phyloP scores from a whole-genome alignment of 2,113 vertebrate species.

The Tragelaphus imberbis region DNA sequence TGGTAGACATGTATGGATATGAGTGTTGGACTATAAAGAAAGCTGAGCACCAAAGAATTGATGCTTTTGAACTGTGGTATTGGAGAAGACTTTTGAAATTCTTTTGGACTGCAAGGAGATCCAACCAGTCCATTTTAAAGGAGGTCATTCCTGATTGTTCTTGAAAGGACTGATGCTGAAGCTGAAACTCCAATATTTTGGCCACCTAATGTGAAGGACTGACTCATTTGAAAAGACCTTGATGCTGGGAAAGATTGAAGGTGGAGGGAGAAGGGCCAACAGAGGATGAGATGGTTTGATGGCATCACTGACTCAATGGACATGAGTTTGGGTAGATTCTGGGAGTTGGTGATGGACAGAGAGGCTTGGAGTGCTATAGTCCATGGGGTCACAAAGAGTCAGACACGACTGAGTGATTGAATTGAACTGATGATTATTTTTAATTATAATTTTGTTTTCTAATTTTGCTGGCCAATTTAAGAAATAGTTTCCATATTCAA shows the following conservation, averaged over 20 bases:
- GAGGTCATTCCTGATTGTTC: neutral
- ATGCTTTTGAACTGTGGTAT: neutral
- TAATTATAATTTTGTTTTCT: neutral
- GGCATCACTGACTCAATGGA: neutral
- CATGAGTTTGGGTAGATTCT: neutral
- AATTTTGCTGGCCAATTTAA: neutral
- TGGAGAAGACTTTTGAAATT: neutral
- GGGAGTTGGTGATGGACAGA: neutral
- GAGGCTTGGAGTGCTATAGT: accelerated
- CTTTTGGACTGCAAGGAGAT: neutral
- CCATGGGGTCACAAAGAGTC: neutral
- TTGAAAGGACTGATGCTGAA: neutral
- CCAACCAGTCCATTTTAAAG: neutral
- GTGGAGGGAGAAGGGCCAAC: accelerated
- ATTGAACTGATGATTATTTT: neutral
- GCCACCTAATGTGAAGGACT: neutral
- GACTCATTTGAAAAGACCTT: neutral
- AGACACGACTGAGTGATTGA: accelerated
- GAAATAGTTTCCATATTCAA: neutral
- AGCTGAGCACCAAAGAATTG: neutral
- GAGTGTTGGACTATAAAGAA: neutral
- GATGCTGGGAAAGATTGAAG: neutral
- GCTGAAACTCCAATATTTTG: neutral
- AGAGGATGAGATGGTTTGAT: neutral
- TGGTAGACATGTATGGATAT: neutral